A percentile compares a stretch with the other conserved stretches of the same genome.
phyloP scores from a whole-genome alignment of 2,113 vertebrate genomes.

The Hippocampus comes region DNA sequence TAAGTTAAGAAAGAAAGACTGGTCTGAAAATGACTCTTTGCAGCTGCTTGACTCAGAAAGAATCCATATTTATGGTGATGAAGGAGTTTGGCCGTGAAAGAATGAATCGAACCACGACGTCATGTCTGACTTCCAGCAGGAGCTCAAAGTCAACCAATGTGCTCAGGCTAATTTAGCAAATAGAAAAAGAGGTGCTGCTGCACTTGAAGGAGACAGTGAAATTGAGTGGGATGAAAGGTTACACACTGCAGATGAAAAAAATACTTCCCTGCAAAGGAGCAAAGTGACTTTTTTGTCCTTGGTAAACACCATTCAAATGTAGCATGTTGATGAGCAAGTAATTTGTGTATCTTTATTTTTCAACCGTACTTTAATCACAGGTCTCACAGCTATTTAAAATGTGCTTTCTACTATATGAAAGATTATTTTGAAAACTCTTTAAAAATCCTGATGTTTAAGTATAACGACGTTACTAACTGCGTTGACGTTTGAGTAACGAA shows the following conservation, averaged over 20 bases:
- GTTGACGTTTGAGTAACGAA: too few species aligned
- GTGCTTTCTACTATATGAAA: too few species aligned
- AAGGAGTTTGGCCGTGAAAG: neutral
- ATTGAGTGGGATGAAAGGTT: constrained; percentile 1
- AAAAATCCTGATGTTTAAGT: too few species aligned
- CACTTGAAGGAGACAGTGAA: constrained; percentile 4
- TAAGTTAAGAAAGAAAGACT: constrained; percentile 5
- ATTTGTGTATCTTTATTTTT: neutral
- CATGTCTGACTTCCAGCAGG: constrained; percentile 6
- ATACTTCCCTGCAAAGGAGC: neutral
- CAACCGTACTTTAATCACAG: neutral
- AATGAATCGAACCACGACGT: neutral
- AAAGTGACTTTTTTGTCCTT: neutral
- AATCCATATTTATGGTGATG: neutral
- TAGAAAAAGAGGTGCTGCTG: constrained; percentile 19
- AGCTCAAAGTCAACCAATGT: constrained; percentile 24
- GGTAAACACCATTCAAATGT: neutral
- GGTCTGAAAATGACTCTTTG: neutral
- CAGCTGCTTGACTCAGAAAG: neutral
- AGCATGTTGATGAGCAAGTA: neutral
- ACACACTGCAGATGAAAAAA: neutral
- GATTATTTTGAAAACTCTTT: too few species aligned
- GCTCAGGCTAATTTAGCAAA: constrained; percentile 34
- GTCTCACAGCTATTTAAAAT: neutral
- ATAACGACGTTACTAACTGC: too few species aligned